Evolutionary conservation across 1,140 invertebrate species (phyloP).

Genomic region (Tetragonula clypearis): DNA sequence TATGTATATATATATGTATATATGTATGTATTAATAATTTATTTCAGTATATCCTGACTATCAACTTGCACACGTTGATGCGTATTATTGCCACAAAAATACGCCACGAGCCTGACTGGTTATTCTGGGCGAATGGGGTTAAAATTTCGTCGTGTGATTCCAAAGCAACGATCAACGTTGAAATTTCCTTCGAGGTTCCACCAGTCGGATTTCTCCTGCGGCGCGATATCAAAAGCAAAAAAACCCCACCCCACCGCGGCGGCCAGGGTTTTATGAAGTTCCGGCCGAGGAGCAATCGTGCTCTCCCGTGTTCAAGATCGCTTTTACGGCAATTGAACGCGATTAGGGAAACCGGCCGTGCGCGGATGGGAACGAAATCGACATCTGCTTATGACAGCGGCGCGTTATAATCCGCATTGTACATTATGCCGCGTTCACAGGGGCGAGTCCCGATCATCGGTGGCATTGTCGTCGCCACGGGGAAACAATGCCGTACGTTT

Average conservation of each 20-base stretch:
- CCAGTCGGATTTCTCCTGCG: background rate
- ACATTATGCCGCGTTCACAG: slow-evolving; percentile 56
- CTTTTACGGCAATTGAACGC: slow-evolving; percentile 80
- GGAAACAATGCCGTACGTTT: slow-evolving; percentile 36
- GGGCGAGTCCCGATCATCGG: slow-evolving; percentile 55
- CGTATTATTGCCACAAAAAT: too few species aligned
- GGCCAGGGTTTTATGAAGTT: background rate
- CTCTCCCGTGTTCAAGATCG: slow-evolving; percentile 59
- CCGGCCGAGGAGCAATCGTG: slow-evolving; percentile 42
- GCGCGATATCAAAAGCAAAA: background rate
- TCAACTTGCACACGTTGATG: too few species aligned
- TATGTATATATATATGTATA: too few species aligned
- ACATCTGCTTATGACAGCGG: slow-evolving; percentile 79
- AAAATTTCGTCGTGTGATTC: background rate
- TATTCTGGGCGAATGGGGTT: too few species aligned
- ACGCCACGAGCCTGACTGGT: too few species aligned
- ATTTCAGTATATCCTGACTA: too few species aligned
- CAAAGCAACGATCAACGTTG: background rate
- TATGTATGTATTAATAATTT: too few species aligned
- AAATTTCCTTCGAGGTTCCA: background rate
- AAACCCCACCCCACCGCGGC: background rate
- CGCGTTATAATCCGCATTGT: slow-evolving; percentile 75
- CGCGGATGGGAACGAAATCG: slow-evolving; percentile 71
- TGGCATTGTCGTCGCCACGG: slow-evolving; percentile 26
- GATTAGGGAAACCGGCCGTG: slow-evolving; percentile 70